Base-by-base conservation (phyloP, 2,888 invertebrate species). In the Drosophila prostipennis region DNA sequence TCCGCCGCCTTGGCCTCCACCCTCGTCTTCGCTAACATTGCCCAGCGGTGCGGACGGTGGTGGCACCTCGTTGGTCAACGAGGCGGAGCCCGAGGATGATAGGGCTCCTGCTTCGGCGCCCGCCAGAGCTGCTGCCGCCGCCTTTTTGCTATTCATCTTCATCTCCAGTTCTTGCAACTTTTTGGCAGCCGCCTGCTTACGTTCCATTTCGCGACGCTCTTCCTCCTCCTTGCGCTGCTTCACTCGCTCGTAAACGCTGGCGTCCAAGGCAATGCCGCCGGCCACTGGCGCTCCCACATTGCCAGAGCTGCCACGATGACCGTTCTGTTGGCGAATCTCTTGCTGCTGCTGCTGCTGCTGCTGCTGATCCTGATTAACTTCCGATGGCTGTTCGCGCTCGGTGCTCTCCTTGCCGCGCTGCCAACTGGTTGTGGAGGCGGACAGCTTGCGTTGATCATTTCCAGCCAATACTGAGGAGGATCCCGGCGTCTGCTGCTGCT, bases 211-310 rank as follows among this genome's bases (percentile, higher is more conserved):
- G 43, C 96, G 94, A 72, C 97, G 95, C 88, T 98, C 97, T 89
- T 97, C 98, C 88, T 98, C 97, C 88, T 97, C 97, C 82, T 97
- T 96, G 32, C 96, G 94, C 89, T 96, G 96, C 59, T 96, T 95
- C 0, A 97, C 97, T 32, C 97, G 94, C 78, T 96, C 97, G 14
- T 97, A 96, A 1, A 96, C 96, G 61, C 95, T 94, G 10, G 95
- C 95, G 52, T 97, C 95, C 87, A 89, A 93, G 93, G 91, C 85
- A 54, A 91, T 89, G 13, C 87, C 79, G 1, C 69, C 91, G 16
- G 71, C 71, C n/a, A 67, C 65, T 3, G 65, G 65, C 1, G 58
- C 71, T 34, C 86, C 78, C 13, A 82, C 80, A 48, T 85, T 80
- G 26, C 86, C 81, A 6, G 74, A 67, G 54, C 96, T 93, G 54